Evolutionary conservation across 2,113 vertebrate species (phyloP), one percentile per base, ranked within the genome.

Genomic region (Melanostigma gelatinosum): DNA sequence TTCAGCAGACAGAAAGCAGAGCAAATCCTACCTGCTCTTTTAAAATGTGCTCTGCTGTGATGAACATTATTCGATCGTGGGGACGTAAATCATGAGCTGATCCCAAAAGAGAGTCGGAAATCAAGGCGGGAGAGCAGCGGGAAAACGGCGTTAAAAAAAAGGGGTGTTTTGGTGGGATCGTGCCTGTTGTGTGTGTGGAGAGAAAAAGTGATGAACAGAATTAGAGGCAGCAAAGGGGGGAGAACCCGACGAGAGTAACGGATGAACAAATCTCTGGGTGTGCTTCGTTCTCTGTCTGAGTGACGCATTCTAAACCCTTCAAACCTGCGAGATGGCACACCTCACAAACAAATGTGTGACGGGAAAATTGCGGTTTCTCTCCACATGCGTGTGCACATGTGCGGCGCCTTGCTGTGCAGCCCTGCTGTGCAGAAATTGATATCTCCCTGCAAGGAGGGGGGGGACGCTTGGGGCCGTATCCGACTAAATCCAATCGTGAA

Each of bases 21-120:
- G 84, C 67, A 91, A 87, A 89, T 82, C 87, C 87, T 66, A 75
- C 58, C 81, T 85, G 87, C 89, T 84, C 87, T 90, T 92, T 91
- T 63, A 81, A 55, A 84, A 88, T 68, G 75, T 75, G 46, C 63
- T 81, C 73, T 86, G 68, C 77, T 12, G 52, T 88, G 88, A 89
- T 88, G 89, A 89, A 54, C 78, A 86, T 93, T 87, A 89, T 83
- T 84, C 79, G 75, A 83, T 84, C 84, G 77, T 72, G 71, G 12
- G 86, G 84, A 81, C 20, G 34, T 75, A 86, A 89, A 58, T 89
- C 89, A 88, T 27, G 68, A 77, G 88, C 34, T 6, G 34, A 34
- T 34, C 34, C 4, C 34, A 34, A 34, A 34, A 34, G 34, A 34
- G 34, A 34, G 34, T 75, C 1, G 55, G 76, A 79, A 84, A 88